Evolutionary conservation across 2,113 vertebrate species (phyloP), one percentile per base, ranked within the genome.

Genomic region (Triplophysa siluroides): DNA sequence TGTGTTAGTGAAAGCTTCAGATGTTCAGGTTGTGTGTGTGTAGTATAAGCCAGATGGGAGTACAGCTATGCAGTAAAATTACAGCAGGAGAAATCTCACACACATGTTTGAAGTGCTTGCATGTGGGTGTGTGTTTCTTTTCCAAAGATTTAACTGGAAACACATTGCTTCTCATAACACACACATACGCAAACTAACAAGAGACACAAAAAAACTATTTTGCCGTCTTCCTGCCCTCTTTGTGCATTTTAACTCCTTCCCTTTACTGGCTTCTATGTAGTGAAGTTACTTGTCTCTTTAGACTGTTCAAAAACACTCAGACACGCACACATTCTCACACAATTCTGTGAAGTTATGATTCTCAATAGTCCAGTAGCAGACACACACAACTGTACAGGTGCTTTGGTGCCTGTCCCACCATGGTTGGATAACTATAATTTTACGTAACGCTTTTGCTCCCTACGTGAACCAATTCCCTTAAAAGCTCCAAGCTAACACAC

Each of bases 131-230:
- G 71, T 78, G 63, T 78, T 65, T 60, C 11, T 82, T 83, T 74
- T 80, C 76, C 64, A 68, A 19, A 68, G 47, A 76, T 74, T 47
- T 83, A 85, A 87, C 86, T 83, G 68, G 85, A 84, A 89, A 79
- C 85, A 86, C 73, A 79, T 83, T 85, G 70, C 61, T 52, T 81
- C 38, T 68, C 79, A 60, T 19, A 64, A 65, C 61, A 50, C 65
- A 77, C 71, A 65, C 78, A 60, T 14, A 71, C 66, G 45, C 65
- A 70, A 29, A 54, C 75, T 54, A 26, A 77, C 47, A 73, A 33
- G 60, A 63, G 63, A 65, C 26, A 52, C 52, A 43, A 16, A 66
- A n/a, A 70, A 9, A 74, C 14, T 47, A 26, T 73, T 47, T 74
- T 56, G 56, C 60, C 2, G 60, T 81, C 63, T 72, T n/a, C 19